Evolutionary conservation across 2,888 invertebrate genomes (phyloP), one percentile per base, ranked within the genome.

Genomic region (Diadegma fenestrale): DNA sequence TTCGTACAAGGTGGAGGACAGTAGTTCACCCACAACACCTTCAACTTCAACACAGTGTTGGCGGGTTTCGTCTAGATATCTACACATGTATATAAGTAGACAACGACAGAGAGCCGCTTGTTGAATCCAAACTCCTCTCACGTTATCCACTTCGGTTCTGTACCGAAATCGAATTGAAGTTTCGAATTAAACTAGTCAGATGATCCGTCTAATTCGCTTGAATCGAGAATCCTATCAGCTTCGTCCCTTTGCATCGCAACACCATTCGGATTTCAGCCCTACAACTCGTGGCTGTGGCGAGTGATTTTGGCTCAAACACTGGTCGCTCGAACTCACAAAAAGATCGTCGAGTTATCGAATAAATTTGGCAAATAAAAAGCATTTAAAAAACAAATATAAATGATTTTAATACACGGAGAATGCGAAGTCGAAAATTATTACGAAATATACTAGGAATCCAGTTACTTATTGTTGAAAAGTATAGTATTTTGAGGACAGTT

Each of bases 171-270:
- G 89, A 92, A 92, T 92, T 90, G 91, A 91, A 91, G 91, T 92
- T 91, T 90, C 90, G 89, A 92, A 92, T 92, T 91, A 92, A 92
- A 91, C 90, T 89, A 86, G 81, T 87, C 87, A 90, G 86, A 88
- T 88, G 87, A 89, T 90, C 88, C 72, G 64, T 83, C 79, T 73
- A 72, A 82, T 82, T 75, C 81, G 78, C 77, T 61, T 48, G 58
- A 63, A 84, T 72, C 54, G 64, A 33, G 58, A 58, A 64, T 66
- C 58, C 79, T 17, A 68, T 58, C 30, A 78, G 64, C 30, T 41
- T 61, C 43, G 45, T 73, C 84, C 69, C 58, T 76, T 80, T 66
- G 41, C 72, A 33, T 66, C 66, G 17, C 37, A 22, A 58, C 41
- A 48, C 37, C 17, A 48, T 63, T 37, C 30, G 30, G 43, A 69